Base-by-base conservation (phyloP, 2,797 vertebrate genomes). In the Hydrocynus forskahlii region DNA sequence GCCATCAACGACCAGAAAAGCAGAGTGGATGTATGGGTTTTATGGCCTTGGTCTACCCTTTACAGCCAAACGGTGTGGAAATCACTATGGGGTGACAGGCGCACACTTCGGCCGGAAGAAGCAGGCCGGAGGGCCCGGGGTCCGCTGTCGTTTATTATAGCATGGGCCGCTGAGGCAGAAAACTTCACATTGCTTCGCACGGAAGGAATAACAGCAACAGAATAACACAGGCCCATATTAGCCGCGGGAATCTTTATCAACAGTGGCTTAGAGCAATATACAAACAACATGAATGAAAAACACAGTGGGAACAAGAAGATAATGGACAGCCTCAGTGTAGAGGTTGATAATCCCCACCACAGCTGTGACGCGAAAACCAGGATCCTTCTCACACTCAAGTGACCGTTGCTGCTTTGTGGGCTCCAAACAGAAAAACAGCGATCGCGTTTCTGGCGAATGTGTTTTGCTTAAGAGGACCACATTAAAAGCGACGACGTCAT, bases 181-280 rank as follows among this genome's bases (percentile, higher is more conserved):
- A 67, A 81, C 70, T 75, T 71, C 76, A 21, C 75, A 45, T 16
- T 21, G 43, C 77, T 69, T 69, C 55, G 38, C 43, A 29, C 14
- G 68, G 74, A 75, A 80, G 77, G 81, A 81, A 85, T 81, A 82
- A 80, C 81, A 76, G 76, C 77, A 70, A 78, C 57, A 40, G 55
- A 76, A 81, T 80, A 85, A 75, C 48, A 76, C 14, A 9, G 84
- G 35, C 60, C 57, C 62, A 50, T 77, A 62, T 83, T 79, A 83
- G 75, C 77, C 75, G 79, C 68, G 35, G 78, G 80, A 84, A 86
- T 75, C 74, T 78, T 85, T 85, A 86, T 85, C 80, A 85, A 71
- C 83, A 83, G 76, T 52, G 78, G 79, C 85, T 86, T 87, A 81
- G 50, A 84, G 59, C 60, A 83, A 84, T 85, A 83, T 63, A 81